Evolutionary conservation across 1,140 invertebrate genomes (phyloP), one percentile per base, ranked within the genome.

Genomic region (Cotesia chilonis): DNA sequence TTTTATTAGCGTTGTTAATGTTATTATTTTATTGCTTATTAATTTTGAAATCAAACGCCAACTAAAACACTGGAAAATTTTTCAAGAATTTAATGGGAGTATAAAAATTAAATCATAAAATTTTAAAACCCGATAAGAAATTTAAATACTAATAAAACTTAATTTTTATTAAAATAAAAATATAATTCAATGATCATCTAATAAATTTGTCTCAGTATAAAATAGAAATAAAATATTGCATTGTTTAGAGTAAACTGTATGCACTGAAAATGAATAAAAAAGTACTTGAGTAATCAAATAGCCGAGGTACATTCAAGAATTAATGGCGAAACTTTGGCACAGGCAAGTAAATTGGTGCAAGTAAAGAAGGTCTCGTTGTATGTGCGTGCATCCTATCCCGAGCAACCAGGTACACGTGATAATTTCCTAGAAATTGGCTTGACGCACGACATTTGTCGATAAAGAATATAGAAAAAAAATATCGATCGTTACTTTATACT

Each of bases 351-450:
- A 68, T 14, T 66, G 41, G 4, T 12, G 66, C 20, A 68, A n/a
- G 28, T 28, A 28, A 28, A 28, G 35, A 20, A 14, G 28, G 7
- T 35, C 51, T 51, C 38, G 47, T 17, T 36, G 10, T 47, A 10
- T 47, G 61, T 71, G 51, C 61, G 60, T 71, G 77, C 74, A 74
- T 75, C 76, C 76, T 71, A 76, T 71, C 66, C 73, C 68, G 54
- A 66, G 41, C 41, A 47, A 47, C 41, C 41, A 47, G 74, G 72
- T 75, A 71, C 52, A 75, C 77, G 79, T 79, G 83, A 85, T 85
- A 83, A 84, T 84, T 83, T 80, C 35, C 75, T 81, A 72, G 75
- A 84, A 85, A 85, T 85, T 84, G 83, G 83, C 77, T 76, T 77
- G 77, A 82, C 80, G 77, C 81, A 80, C 78, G 79, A 75, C 76